phyloP scores from a whole-genome alignment of 1,140 invertebrate species.

The Dendrolimus kikuchii region DNA sequence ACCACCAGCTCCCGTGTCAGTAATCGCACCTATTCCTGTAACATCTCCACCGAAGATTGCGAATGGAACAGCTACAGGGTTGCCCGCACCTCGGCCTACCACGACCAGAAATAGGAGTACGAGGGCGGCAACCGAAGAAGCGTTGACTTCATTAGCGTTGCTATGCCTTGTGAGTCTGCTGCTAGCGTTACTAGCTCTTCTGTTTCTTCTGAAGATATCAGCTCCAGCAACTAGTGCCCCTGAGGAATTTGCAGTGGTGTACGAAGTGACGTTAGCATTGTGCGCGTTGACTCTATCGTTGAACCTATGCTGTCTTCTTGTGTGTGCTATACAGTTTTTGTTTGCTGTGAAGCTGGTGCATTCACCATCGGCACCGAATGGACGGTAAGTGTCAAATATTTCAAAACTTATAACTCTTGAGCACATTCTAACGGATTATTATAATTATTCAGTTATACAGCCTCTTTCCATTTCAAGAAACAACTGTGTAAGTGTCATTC shows the following conservation, averaged over 20 bases:
- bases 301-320: conserved; percentile 91
- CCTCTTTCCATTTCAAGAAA: too few relatives aligned
- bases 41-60: conserved; percentile 51
- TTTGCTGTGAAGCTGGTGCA: conserved; percentile 93
- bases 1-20: conserved; percentile 26
- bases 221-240: conserved; percentile 75
- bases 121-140: conserved; percentile 81
- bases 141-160: conserved; percentile 88
- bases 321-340: conserved; percentile 94
- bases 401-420: too few relatives aligned
- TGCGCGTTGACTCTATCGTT: conserved; percentile 90
- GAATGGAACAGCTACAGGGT: conserved; percentile 69
- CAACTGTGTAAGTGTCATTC: too few relatives aligned
- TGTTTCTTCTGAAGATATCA: conserved; percentile 89
- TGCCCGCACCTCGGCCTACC: conserved; percentile 49
- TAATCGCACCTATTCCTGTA: conserved; percentile 42
- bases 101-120: conserved; percentile 60
- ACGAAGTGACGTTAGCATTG: conserved; percentile 91
- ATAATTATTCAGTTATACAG: too few relatives aligned
- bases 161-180: conserved; percentile 88
- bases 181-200: conserved; percentile 85
- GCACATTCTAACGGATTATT: too few relatives aligned
- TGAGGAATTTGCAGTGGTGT: conserved; percentile 89
- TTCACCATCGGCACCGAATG: conserved; percentile 76
- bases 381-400: conserved; percentile 50